Evolutionary conservation across 2,888 invertebrate genomes (phyloP).

Genomic region (Tetragnatha montana): DNA sequence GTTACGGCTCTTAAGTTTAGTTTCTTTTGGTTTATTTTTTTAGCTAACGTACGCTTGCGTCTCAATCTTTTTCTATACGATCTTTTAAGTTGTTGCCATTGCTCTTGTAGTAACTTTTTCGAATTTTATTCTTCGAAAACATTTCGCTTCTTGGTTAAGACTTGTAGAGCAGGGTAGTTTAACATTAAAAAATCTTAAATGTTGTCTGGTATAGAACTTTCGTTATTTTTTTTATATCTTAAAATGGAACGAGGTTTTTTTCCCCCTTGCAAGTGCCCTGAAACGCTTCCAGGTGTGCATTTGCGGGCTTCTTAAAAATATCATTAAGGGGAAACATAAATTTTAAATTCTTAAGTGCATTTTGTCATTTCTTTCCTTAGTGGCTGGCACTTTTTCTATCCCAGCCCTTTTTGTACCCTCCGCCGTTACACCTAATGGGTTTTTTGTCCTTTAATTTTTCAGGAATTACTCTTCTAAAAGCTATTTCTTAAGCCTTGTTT

Average conservation of each 20-base stretch:
- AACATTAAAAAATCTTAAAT: not conserved
- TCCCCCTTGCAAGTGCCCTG: not conserved
- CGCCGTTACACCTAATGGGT: conserved; percentile 1
- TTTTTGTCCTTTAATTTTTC: not conserved
- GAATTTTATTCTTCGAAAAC: no score
- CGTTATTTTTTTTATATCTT: not conserved
- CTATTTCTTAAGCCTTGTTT: no score
- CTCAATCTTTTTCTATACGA: not conserved
- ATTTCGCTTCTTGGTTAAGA: not conserved
- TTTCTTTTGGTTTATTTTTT: no score
- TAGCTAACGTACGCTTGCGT: no score
- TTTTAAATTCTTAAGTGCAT: conserved; percentile 9
- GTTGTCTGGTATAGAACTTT: not conserved
- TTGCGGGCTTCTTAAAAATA: conserved; percentile 4
- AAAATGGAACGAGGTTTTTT: conserved; percentile 7
- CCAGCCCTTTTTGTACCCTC: conserved; percentile 3
- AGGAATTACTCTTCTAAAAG: not conserved
- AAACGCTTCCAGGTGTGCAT: conserved; percentile 18
- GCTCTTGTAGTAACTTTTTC: not conserved
- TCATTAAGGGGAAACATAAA: conserved; percentile 9
- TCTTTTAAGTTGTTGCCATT: not conserved
- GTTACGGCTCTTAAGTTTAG: no score
- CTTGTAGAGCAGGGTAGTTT: not conserved
- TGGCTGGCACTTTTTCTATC: not conserved
- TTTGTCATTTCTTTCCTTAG: conserved; percentile 9